These are phyloP conservation scores for Oceanodroma tethys DNA, from an alignment of 2,113 vertebrate species.

Conservation along the genomic window DNA sequence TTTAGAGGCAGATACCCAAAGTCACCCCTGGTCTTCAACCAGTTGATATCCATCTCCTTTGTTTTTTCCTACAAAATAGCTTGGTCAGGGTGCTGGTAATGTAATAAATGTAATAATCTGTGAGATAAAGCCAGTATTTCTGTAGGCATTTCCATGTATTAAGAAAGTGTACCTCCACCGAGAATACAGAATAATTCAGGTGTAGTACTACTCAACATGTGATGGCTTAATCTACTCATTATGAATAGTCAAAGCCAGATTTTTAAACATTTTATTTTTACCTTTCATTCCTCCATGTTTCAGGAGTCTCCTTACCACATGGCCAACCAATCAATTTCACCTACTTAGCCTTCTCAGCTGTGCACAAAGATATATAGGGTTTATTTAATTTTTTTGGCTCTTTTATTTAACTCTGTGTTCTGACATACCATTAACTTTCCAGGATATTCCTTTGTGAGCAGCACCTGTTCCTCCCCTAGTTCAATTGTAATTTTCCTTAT, in stretches of 20 bases:
- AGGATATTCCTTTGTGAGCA: background rate
- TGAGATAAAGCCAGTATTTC: background rate
- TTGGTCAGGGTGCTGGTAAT: background rate
- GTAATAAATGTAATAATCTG: background rate
- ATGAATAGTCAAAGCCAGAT: background rate
- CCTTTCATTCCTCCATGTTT: background rate
- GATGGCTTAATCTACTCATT: background rate
- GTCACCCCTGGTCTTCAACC: background rate
- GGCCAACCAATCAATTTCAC: background rate
- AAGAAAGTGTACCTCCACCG: background rate
- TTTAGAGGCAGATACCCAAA: background rate
- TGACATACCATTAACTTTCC: background rate
- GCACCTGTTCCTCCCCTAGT: background rate
- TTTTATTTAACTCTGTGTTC: background rate
- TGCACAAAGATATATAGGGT: background rate
- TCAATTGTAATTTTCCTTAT: constrained; percentile 50
- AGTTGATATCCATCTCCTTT: background rate
- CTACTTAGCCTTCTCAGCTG: background rate
- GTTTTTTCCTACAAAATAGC: background rate
- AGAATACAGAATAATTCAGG: background rate
- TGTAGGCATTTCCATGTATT: background rate
- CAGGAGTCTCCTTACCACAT: background rate
- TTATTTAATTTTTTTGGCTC: background rate
- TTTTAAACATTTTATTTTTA: background rate
- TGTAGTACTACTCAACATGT: background rate